Conservation (phyloP, 2,797 vertebrate species). For the Bradypus variegatus region DNA sequence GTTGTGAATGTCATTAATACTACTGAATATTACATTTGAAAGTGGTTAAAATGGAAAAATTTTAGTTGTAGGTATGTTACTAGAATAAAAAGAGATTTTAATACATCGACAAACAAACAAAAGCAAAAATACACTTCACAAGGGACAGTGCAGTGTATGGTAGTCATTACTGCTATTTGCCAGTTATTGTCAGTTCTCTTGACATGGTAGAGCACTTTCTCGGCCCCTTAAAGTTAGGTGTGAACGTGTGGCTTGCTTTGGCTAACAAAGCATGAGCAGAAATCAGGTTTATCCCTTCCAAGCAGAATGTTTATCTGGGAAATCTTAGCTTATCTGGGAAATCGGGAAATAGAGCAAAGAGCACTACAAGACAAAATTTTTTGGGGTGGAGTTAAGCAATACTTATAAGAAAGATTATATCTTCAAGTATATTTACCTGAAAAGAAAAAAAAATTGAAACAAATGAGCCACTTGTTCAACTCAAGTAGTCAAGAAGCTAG, state of each 20-base stretch:
- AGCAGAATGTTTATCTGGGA: neutral
- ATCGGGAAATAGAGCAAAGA: neutral
- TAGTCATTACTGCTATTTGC: neutral
- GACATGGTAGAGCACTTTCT: neutral
- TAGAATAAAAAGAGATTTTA: neutral
- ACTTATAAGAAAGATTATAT: neutral
- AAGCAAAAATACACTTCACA: neutral
- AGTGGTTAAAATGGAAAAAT: too few relatives aligned
- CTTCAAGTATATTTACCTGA: neutral
- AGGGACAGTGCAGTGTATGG: neutral
- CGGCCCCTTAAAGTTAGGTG: neutral
- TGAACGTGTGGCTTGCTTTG: neutral
- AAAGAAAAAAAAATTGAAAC: neutral
- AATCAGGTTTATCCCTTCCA: neutral
- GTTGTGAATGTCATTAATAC: too few relatives aligned
- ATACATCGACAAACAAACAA: neutral
- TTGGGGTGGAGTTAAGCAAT: neutral
- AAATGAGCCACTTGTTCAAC: neutral
- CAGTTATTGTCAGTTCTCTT: too few relatives aligned
- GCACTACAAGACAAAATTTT: neutral
- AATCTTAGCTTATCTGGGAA: neutral
- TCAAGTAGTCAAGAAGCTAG: neutral
- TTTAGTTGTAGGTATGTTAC: too few relatives aligned
- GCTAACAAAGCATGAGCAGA: neutral
- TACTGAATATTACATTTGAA: too few relatives aligned